Conservation (phyloP, 2,113 vertebrate genomes). For the Eleginops maclovinus region DNA sequence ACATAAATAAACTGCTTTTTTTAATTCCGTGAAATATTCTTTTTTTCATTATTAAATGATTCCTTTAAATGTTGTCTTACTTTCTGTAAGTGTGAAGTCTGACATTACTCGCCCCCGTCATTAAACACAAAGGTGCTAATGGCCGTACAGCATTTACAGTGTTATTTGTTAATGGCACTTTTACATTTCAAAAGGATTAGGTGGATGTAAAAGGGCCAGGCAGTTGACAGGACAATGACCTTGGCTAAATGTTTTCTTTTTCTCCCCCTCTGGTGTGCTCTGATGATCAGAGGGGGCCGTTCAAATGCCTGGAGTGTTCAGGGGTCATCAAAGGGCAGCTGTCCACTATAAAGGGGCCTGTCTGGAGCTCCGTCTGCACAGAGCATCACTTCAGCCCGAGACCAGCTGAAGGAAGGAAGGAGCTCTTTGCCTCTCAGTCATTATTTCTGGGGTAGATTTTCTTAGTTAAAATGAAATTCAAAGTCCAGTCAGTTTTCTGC, state of each 20-base stretch:
- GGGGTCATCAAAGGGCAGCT: conserved; percentile 87
- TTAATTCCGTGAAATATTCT: background rate
- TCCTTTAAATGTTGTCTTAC: background rate
- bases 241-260: conserved; percentile 78
- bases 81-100: conserved; percentile 3
- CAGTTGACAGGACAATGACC: conserved; percentile 80
- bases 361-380: conserved; percentile 56
- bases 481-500: conserved; percentile 28
- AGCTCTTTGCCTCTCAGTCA: conserved; percentile 34
- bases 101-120: background rate
- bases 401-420: conserved; percentile 65
- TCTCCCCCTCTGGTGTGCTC: conserved; percentile 70
- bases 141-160: conserved; percentile 9
- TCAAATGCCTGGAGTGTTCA: conserved; percentile 79
- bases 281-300: conserved; percentile 82
- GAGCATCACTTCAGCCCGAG: conserved; percentile 69
- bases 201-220: conserved; percentile 56
- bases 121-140: conserved; percentile 12
- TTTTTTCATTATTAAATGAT: too few relatives aligned
- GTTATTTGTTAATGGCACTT: conserved; percentile 32
- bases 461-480: conserved; percentile 56
- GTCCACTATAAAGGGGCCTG: conserved; percentile 83
- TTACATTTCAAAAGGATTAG: conserved; percentile 43
- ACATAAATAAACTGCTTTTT: conserved; percentile 27
- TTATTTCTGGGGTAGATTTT: background rate